These are phyloP conservation scores for Idris sp. DNA, from an alignment of 1,140 invertebrate genomes.

Conservation along the genomic window DNA sequence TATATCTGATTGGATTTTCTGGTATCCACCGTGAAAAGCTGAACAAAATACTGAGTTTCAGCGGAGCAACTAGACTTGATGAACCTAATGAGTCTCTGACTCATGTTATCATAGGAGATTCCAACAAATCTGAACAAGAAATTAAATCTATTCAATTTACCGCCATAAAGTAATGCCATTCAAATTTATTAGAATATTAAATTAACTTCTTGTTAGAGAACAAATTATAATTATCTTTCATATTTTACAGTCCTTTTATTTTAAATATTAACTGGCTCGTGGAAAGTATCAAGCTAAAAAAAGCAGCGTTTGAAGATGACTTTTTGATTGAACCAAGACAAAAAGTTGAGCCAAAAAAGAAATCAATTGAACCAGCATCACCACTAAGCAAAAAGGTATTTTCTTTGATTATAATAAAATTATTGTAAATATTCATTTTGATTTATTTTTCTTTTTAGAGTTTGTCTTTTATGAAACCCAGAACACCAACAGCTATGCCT, in stretches of 20 bases:
- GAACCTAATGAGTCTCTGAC: constrained; percentile 86
- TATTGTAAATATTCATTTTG: constrained; percentile 20
- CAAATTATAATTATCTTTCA: constrained; percentile 58
- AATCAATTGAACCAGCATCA: constrained; percentile 76
- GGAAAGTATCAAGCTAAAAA: constrained; percentile 83
- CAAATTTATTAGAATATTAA: constrained; percentile 1
- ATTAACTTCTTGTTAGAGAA: background rate
- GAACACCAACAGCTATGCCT: background rate
- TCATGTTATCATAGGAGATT: constrained; percentile 87
- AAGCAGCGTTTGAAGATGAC: constrained; percentile 80
- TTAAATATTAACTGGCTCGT: constrained; percentile 86
- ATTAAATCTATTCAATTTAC: constrained; percentile 74
- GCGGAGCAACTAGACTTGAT: constrained; percentile 89
- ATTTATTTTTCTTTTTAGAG: too few relatives aligned
- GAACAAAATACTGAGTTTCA: constrained; percentile 86
- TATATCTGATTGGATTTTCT: constrained; percentile 84
- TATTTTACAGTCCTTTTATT: constrained; percentile 83
- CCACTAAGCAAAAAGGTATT: constrained; percentile 81
- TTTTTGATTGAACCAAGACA: constrained; percentile 75
- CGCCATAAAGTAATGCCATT: constrained; percentile 70
- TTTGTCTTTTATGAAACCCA: constrained; percentile 70
- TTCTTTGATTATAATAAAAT: background rate
- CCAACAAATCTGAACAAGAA: constrained; percentile 74
- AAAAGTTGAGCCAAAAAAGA: constrained; percentile 55
- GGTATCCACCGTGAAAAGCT: constrained; percentile 84